Conservation (phyloP, 2,113 vertebrate species). For the Trogon melanurus region DNA sequence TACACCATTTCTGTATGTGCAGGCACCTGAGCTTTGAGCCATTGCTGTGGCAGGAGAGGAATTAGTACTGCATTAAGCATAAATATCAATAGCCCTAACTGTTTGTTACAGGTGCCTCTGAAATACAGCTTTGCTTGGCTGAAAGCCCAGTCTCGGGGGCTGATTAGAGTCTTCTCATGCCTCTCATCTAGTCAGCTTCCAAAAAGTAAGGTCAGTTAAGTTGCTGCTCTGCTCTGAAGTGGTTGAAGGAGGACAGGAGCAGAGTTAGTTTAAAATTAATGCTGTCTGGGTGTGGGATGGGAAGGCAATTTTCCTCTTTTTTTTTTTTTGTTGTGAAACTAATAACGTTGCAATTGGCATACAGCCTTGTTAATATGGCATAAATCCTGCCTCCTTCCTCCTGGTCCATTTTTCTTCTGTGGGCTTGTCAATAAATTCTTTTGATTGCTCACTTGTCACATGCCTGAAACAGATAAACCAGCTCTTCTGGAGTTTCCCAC, state of each 20-base stretch:
- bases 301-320: background rate
- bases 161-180: background rate
- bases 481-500: background rate
- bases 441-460: background rate
- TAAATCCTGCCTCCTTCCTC: slow-evolving; percentile 33
- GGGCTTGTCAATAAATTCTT: slow-evolving; percentile 42
- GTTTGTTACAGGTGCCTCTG: slow-evolving; percentile 3
- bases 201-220: slow-evolving; percentile 14
- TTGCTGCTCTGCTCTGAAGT: slow-evolving; percentile 14
- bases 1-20: background rate
- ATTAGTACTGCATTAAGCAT: slow-evolving; percentile 2
- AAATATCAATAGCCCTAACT: background rate
- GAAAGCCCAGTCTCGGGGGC: background rate
- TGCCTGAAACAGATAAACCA: background rate
- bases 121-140: slow-evolving; percentile 15
- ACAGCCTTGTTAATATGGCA: slow-evolving; percentile 37
- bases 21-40: background rate
- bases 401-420: background rate
- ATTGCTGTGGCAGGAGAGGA: background rate
- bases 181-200: background rate
- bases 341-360: slow-evolving; percentile 36
- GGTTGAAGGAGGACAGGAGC: background rate
- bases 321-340: slow-evolving; percentile 4
- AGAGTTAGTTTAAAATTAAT: background rate
- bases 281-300: background rate